phyloP scores from a whole-genome alignment of 2,888 invertebrate genomes.

The Parnassius glacialis region DNA sequence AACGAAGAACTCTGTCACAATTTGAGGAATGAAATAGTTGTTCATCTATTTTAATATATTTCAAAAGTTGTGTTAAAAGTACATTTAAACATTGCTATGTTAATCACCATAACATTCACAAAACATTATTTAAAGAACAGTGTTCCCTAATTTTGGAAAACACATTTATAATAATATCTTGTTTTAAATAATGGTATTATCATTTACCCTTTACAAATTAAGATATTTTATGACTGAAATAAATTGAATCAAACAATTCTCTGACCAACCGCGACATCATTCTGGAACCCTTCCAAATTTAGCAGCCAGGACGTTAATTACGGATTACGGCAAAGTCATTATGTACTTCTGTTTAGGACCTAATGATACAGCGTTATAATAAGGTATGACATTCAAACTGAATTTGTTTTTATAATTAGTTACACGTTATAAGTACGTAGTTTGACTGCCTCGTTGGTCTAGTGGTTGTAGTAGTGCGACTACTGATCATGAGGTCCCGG shows the following conservation, averaged over 20 bases:
- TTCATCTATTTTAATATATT: not conserved
- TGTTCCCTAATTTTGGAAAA: no score
- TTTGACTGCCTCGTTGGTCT: no score
- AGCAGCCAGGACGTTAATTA: conserved; percentile 22
- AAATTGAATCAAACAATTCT: conserved; percentile 21
- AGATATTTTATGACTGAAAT: conserved; percentile 23
- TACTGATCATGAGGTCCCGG: no score
- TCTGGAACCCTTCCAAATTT: conserved; percentile 25
- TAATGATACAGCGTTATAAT: not conserved
- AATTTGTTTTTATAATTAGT: no score
- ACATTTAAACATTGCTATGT: no score
- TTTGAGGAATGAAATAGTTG: not conserved
- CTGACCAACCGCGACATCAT: conserved; percentile 21
- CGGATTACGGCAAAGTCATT: conserved; percentile 15
- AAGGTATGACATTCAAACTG: no score
- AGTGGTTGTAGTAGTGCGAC: no score
- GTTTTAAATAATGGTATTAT: not conserved
- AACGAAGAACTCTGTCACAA: no score
- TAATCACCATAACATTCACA: no score
- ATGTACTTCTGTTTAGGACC: conserved; percentile 7
- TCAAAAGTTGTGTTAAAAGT: not conserved
- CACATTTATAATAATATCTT: not conserved
- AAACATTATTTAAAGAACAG: no score
- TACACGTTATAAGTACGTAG: no score
- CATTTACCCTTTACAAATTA: conserved; percentile 12